phyloP scores from a whole-genome alignment of 2,113 vertebrate genomes.

The Zosterops pallidus region DNA sequence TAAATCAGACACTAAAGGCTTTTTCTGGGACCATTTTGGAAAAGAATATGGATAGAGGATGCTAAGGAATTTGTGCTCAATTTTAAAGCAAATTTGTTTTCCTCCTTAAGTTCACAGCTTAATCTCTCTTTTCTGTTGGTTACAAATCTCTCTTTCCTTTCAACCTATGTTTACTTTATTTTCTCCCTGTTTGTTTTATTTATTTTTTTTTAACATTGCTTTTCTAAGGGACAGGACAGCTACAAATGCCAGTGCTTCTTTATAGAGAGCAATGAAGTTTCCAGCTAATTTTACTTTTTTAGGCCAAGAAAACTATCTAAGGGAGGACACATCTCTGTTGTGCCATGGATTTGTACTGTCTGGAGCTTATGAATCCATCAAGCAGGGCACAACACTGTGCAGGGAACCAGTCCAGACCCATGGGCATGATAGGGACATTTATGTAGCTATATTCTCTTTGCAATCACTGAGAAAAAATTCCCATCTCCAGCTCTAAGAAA shows the following conservation, averaged over 20 bases:
- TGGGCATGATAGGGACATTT: accelerated
- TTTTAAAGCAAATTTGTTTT: not conserved
- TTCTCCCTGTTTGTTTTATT: not conserved
- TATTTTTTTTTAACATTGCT: not conserved
- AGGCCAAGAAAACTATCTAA: not conserved
- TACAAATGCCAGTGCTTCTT: not conserved
- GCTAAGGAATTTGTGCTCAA: not conserved
- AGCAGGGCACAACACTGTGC: not conserved
- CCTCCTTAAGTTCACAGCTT: not conserved
- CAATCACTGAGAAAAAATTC: not conserved
- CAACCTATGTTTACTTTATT: not conserved
- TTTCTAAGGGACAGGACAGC: not conserved
- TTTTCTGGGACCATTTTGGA: not conserved
- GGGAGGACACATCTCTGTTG: not conserved
- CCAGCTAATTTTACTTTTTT: not conserved
- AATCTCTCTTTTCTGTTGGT: not conserved
- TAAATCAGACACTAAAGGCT: not conserved
- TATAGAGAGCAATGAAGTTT: not conserved
- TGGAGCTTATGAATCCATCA: not conserved
- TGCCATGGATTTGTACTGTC: not conserved
- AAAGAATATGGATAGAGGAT: not conserved
- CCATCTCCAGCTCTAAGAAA: not conserved
- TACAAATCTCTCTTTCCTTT: not conserved
- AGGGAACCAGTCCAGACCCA: not conserved
- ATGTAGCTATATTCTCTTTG: not conserved